These are phyloP conservation scores for Toxotes lorentzi DNA, from an alignment of 2,797 vertebrate species.

Conservation along the genomic window DNA sequence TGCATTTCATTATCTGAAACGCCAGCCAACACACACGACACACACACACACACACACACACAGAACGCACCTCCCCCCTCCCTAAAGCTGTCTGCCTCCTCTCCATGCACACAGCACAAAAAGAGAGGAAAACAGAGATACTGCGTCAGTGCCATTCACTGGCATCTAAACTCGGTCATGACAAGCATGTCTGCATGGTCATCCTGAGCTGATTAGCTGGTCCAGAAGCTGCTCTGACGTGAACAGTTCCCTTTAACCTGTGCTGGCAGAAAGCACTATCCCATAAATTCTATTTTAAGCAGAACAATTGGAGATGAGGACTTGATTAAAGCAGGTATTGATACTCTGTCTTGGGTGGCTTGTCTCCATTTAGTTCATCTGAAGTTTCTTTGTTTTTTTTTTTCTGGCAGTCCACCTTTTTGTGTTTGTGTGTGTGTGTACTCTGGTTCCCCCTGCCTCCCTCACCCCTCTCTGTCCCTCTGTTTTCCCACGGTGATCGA, in stretches of 20 bases:
- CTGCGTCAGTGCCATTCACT: constrained; percentile 79
- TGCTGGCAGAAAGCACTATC: constrained; percentile 31
- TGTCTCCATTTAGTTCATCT: constrained; percentile 75
- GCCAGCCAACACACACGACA: constrained; percentile 82
- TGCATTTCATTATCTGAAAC: constrained; percentile 88
- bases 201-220: constrained; percentile 57
- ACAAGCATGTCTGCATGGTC: constrained; percentile 77
- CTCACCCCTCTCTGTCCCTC: constrained; percentile 81
- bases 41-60: constrained; percentile 60
- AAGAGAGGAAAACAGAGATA: constrained; percentile 80
- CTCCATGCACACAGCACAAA: constrained; percentile 72
- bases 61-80: constrained; percentile 79
- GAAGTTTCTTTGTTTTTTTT: constrained; percentile 64
- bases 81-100: constrained; percentile 83
- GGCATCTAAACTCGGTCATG: constrained; percentile 76
- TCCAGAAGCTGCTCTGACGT: constrained; percentile 32
- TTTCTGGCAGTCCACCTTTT: constrained; percentile 48
- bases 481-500: constrained; percentile 87
- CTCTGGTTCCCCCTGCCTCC: constrained; percentile 78
- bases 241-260: constrained; percentile 32
- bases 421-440: constrained; percentile 69
- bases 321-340: constrained; percentile 80
- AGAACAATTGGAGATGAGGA: constrained; percentile 71
- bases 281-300: constrained; percentile 60
- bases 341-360: constrained; percentile 74